These are phyloP conservation scores for Trachurus trachurus DNA, from an alignment of 2,797 vertebrate genomes.

Conservation along the genomic window DNA sequence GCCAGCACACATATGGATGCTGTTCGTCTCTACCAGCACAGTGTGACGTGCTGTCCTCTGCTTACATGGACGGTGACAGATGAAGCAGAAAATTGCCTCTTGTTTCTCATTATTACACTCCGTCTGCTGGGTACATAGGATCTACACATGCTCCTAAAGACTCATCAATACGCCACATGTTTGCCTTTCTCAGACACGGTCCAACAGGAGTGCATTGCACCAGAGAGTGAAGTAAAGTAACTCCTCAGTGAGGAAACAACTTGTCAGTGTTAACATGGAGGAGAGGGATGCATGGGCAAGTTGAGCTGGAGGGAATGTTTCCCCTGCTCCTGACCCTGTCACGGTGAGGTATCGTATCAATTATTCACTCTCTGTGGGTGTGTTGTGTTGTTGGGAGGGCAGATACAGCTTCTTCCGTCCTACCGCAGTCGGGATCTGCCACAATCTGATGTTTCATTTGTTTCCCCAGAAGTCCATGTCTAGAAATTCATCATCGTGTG, in stretches of 20 bases:
- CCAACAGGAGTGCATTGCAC: constrained; percentile 22
- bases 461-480: constrained; percentile 53
- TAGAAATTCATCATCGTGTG: constrained; percentile 31
- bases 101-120: constrained; percentile 36
- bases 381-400: constrained; percentile 18
- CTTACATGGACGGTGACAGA: constrained; percentile 15
- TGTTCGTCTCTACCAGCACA: constrained; percentile 5
- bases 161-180: constrained; percentile 4
- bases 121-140: constrained; percentile 18
- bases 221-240: constrained; percentile 14
- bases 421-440: constrained; percentile 21
- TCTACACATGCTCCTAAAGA: neutral
- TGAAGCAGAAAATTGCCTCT: constrained; percentile 60
- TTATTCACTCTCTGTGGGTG: constrained; percentile 57
- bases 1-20: constrained; percentile 15
- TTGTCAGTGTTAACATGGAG: constrained; percentile 40
- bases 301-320: constrained; percentile 44
- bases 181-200: neutral
- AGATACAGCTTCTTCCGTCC: constrained; percentile 5
- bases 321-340: constrained; percentile 45
- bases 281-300: constrained; percentile 33
- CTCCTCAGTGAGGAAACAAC: constrained; percentile 22
- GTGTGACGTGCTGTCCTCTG: constrained; percentile 2
- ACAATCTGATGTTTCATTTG: constrained; percentile 51
- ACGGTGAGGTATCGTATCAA: constrained; percentile 28